Evolutionary conservation across 1,140 invertebrate species (phyloP).

Genomic region (Danaus melanippus): DNA sequence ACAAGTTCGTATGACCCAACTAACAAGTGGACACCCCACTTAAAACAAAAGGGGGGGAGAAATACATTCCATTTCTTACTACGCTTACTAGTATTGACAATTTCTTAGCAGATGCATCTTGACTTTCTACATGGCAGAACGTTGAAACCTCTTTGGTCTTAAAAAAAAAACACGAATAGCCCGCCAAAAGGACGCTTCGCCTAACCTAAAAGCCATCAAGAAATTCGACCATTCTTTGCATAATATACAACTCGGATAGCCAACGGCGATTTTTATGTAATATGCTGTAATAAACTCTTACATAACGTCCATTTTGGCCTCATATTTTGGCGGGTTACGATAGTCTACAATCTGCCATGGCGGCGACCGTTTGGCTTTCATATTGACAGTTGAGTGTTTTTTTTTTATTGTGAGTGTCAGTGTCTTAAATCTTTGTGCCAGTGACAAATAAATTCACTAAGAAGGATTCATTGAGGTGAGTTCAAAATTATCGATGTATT

Average conservation of each 20-base stretch:
- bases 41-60: conserved; percentile 7
- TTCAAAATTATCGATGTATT: conserved; percentile 11
- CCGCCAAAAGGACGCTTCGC: conserved; percentile 26
- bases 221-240: conserved; percentile 48
- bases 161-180: background rate
- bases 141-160: background rate
- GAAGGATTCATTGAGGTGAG: conserved; percentile 33
- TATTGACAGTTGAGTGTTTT: conserved; percentile 37
- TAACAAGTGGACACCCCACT: conserved; percentile 6
- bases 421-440: conserved; percentile 27
- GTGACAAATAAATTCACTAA: conserved; percentile 16
- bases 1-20: conserved; percentile 6
- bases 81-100: conserved; percentile 4
- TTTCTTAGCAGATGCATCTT: conserved; percentile 12
- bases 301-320: conserved; percentile 58
- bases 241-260: conserved; percentile 45
- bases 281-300: conserved; percentile 56
- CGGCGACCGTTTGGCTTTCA: conserved; percentile 40
- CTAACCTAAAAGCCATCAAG: conserved; percentile 41
- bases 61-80: conserved; percentile 10
- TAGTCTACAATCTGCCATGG: conserved; percentile 48
- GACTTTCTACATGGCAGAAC: conserved; percentile 14
- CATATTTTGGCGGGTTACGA: conserved; percentile 58
- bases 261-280: conserved; percentile 63
- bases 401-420: conserved; percentile 37